Conservation (phyloP, 2,888 invertebrate genomes). For the Pollenia griseotomentosa region DNA sequence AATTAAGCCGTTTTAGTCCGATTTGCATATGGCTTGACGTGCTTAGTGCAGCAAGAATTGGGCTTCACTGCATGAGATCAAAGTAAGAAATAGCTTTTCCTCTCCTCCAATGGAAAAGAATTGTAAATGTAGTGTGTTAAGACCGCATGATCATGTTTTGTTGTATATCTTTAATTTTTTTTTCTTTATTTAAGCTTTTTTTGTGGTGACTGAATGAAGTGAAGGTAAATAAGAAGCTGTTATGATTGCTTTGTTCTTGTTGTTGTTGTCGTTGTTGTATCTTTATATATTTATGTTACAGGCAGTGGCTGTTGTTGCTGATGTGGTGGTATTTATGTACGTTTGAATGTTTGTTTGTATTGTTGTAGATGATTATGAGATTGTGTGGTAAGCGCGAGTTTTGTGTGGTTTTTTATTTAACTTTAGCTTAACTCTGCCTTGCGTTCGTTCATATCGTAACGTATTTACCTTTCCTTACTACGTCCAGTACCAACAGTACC, state of each 20-base stretch:
- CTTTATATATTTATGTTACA: conserved; percentile 60
- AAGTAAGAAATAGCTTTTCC: conserved; percentile 27
- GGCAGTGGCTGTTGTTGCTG: conserved; percentile 51
- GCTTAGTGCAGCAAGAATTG: not conserved
- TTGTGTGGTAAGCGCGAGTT: conserved; percentile 69
- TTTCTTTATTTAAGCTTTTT: conserved; percentile 47
- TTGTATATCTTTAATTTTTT: conserved; percentile 32
- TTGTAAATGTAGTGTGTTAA: conserved; percentile 17
- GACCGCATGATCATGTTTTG: conserved; percentile 59
- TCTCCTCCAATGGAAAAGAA: not conserved
- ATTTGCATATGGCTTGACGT: too few species aligned
- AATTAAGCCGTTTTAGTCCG: too few species aligned
- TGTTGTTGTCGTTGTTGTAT: conserved; percentile 47
- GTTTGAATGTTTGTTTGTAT: conserved; percentile 10
- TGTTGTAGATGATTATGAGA: conserved; percentile 70
- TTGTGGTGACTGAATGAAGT: conserved; percentile 48
- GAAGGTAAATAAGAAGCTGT: conserved; percentile 70
- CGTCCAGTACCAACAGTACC: conserved; percentile 30
- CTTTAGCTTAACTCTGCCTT: conserved; percentile 50
- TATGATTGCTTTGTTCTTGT: conserved; percentile 65
- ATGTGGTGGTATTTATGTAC: conserved; percentile 17
- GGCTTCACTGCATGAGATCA: not conserved
- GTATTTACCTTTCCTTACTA: conserved; percentile 34
- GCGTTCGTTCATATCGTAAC: conserved; percentile 26
- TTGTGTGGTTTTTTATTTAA: conserved; percentile 67